phyloP scores from a whole-genome alignment of 1,140 invertebrate species.

The Drosophila rhopaloa region DNA sequence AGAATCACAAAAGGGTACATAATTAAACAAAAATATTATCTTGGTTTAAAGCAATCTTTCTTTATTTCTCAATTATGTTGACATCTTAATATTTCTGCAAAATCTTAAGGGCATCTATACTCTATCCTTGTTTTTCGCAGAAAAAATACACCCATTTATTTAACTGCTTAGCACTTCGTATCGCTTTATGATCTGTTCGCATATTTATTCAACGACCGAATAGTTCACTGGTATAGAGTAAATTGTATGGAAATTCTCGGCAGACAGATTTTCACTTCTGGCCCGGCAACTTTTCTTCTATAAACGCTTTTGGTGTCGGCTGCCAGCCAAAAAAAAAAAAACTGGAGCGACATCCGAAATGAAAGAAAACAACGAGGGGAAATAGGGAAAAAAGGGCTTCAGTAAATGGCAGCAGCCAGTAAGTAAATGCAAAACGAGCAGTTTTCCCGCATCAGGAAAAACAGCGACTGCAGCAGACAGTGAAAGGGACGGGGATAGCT shows the following conservation, averaged over 20 bases:
- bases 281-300: conserved; percentile 17
- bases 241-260: conserved; percentile 40
- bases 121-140: background rate
- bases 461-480: conserved; percentile 42
- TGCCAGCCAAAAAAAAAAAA: conserved; percentile 34
- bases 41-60: background rate
- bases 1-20: too few species aligned
- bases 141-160: background rate
- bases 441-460: conserved; percentile 36
- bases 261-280: conserved; percentile 36
- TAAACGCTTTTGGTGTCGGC: conserved; percentile 32
- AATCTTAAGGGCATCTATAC: background rate
- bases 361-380: conserved; percentile 31
- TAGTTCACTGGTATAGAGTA: conserved; percentile 41
- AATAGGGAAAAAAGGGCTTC: conserved; percentile 38
- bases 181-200: conserved; percentile 28
- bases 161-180: conserved; percentile 13
- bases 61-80: background rate
- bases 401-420: conserved; percentile 68
- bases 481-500: conserved; percentile 28
- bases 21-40: too few species aligned
- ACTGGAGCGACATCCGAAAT: conserved; percentile 33
- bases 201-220: conserved; percentile 36
- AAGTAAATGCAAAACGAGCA: conserved; percentile 73
- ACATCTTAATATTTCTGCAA: background rate